phyloP scores from a whole-genome alignment of 2,888 invertebrate genomes.

The Capitulum mitella region DNA sequence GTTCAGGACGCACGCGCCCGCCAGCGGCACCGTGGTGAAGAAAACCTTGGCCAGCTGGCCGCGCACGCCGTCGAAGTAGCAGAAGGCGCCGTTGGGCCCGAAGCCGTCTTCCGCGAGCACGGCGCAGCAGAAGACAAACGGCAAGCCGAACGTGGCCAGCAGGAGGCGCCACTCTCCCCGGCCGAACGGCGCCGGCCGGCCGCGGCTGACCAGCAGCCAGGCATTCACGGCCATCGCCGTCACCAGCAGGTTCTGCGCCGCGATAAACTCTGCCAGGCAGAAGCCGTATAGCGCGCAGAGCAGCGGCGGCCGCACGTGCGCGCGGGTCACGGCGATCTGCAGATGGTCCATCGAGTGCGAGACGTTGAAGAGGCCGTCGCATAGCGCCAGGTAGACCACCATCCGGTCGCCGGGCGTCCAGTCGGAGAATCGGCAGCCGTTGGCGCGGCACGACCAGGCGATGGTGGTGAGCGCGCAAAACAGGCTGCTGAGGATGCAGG shows the following conservation, averaged over 20 bases:
- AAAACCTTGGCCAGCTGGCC: background rate
- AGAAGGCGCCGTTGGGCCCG: slow-evolving; percentile 5
- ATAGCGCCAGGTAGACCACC: background rate
- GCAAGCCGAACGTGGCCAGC: background rate
- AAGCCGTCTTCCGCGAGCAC: background rate
- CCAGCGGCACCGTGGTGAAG: background rate
- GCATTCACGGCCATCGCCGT: background rate
- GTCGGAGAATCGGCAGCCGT: background rate
- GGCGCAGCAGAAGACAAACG: background rate
- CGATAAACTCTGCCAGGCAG: background rate
- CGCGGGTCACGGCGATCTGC: background rate
- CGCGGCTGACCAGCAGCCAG: background rate
- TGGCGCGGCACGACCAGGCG: background rate
- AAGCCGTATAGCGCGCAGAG: slow-evolving; percentile 16
- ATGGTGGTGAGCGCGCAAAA: background rate
- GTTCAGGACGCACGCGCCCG: background rate
- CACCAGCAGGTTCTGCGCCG: background rate
- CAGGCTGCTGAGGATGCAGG: background rate
- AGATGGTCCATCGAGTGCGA: background rate
- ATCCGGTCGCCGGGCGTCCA: slow-evolving; percentile 1
- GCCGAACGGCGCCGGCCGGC: background rate
- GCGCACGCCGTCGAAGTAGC: slow-evolving; percentile 5
- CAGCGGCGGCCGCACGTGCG: background rate
- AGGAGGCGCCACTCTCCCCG: background rate
- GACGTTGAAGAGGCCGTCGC: background rate